Evolutionary conservation across 2,113 vertebrate genomes (phyloP).

Genomic region (Notarius lentiginosus): DNA sequence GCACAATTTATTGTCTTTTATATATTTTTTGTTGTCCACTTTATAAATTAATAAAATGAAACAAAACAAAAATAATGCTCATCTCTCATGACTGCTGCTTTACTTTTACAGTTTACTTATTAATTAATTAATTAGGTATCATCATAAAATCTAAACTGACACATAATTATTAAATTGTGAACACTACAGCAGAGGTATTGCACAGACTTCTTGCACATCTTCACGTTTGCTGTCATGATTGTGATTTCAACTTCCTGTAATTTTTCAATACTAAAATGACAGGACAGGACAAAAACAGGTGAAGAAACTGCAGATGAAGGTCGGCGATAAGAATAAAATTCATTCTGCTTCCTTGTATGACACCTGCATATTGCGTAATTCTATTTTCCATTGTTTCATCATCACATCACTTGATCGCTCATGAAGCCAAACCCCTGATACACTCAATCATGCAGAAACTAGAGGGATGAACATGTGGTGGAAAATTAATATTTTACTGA

Average conservation of each 20-base stretch:
- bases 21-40: background rate
- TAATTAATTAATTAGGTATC: background rate
- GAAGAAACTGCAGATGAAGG: background rate
- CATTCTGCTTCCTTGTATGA: slow-evolving; percentile 2
- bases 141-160: background rate
- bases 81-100: background rate
- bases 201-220: background rate
- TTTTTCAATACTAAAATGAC: slow-evolving; percentile 41
- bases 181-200: background rate
- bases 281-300: slow-evolving; percentile 12
- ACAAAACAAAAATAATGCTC: background rate
- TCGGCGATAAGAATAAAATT: background rate
- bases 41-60: background rate
- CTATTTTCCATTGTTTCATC: slow-evolving; percentile 10
- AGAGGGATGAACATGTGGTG: background rate
- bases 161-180: background rate
- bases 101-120: background rate
- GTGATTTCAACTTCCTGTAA: slow-evolving; percentile 60
- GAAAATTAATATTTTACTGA: background rate
- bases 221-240: slow-evolving; percentile 1
- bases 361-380: slow-evolving; percentile 6
- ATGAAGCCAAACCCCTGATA: background rate
- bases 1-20: background rate
- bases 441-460: background rate
- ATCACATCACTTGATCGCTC: background rate